These are phyloP conservation scores for Cartodere bifasciata DNA, from an alignment of 2,888 invertebrate species.

Conservation along the genomic window DNA sequence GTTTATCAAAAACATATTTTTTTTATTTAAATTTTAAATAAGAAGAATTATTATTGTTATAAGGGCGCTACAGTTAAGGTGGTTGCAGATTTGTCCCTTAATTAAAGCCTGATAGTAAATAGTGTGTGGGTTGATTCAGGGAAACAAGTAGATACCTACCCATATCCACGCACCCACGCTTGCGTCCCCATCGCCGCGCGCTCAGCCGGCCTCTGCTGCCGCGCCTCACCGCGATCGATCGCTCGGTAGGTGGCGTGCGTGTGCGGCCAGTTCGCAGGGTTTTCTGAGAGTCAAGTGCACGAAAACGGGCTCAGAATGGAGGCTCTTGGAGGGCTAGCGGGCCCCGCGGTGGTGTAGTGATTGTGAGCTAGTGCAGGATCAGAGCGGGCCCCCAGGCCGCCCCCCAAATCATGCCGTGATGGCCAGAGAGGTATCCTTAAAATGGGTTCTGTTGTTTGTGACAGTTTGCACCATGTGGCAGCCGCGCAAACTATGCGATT, in stretches of 20 bases:
- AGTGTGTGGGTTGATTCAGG: too few species aligned
- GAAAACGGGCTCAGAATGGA: slow-evolving; percentile 30
- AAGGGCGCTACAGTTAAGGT: too few species aligned
- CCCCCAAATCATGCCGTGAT: slow-evolving; percentile 56
- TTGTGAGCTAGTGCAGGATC: slow-evolving; percentile 23
- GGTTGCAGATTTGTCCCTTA: too few species aligned
- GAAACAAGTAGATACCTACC: too few species aligned
- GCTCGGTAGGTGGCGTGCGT: slow-evolving; percentile 29
- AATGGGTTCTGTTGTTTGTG: slow-evolving; percentile 7
- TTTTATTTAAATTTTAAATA: too few species aligned
- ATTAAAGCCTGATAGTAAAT: too few species aligned
- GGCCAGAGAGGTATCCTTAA: slow-evolving; percentile 50
- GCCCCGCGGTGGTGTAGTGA: slow-evolving; percentile 27
- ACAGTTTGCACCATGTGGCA: neutral
- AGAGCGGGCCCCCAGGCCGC: slow-evolving; percentile 33
- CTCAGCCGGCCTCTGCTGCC: slow-evolving; percentile 25
- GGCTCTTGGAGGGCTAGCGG: slow-evolving; percentile 28
- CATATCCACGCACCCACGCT: neutral
- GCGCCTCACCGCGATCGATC: slow-evolving; percentile 27
- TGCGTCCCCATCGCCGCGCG: slow-evolving; percentile 6
- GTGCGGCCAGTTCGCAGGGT: slow-evolving; percentile 33
- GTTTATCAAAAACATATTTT: too few species aligned
- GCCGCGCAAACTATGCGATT: too few species aligned
- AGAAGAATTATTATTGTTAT: too few species aligned
- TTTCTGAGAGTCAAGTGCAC: slow-evolving; percentile 31